These are phyloP conservation scores for Phyllotis vaccarum DNA, from an alignment of 2,797 vertebrate species.

Conservation along the genomic window DNA sequence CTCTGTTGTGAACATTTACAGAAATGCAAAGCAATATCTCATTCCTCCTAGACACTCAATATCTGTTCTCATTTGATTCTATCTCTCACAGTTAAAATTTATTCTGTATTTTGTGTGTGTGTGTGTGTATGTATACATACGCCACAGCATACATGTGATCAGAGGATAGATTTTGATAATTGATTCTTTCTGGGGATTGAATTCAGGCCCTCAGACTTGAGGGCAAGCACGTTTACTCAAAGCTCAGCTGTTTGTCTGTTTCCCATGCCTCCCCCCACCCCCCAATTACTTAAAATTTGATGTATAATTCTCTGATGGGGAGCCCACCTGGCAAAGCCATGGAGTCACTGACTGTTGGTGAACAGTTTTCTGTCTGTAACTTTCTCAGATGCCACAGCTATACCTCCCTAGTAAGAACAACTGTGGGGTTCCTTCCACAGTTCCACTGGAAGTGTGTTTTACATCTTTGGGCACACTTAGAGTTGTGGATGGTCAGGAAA, in stretches of 20 bases:
- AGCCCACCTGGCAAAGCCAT: too few relatives aligned
- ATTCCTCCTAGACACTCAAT: constrained; percentile 44
- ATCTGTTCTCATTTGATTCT: constrained; percentile 22
- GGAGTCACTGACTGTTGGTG: too few relatives aligned
- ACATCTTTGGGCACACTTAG: too few relatives aligned
- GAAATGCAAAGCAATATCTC: background rate
- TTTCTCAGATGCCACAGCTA: too few relatives aligned
- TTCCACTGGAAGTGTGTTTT: too few relatives aligned
- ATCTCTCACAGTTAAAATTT: constrained; percentile 9
- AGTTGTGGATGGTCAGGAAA: too few relatives aligned
- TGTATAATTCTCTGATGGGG: too few relatives aligned
- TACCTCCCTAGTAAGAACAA: too few relatives aligned
- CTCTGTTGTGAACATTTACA: background rate
- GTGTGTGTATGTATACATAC: too few relatives aligned
- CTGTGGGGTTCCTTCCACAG: too few relatives aligned
- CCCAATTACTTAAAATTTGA: constrained; percentile 14
- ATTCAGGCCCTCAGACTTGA: background rate
- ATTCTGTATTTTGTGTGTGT: background rate
- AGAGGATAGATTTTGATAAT: background rate
- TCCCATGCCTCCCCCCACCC: too few relatives aligned
- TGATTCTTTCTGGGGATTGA: background rate
- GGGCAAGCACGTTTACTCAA: background rate
- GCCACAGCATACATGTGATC: background rate
- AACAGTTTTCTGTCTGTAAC: too few relatives aligned
- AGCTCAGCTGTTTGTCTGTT: background rate